Percentiles rank a stretch among this genome's conserved stretches.
Conservation (phyloP, 2,113 vertebrate genomes). For the Corydoras sp. region DNA sequence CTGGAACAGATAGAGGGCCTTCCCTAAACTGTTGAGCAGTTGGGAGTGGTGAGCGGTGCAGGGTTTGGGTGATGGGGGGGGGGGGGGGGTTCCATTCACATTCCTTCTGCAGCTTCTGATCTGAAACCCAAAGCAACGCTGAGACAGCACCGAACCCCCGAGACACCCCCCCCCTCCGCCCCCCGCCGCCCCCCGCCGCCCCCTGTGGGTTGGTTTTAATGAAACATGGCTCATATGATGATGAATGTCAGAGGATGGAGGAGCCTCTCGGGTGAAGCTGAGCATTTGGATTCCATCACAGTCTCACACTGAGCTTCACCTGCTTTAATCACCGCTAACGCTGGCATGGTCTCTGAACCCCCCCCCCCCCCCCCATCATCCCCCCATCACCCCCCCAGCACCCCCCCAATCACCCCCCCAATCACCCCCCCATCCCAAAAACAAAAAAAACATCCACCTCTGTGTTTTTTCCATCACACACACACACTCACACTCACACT, state of each 20-base stretch:
- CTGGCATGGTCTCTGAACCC: not conserved
- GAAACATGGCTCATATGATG: too few relatives aligned
- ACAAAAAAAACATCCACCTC: not conserved
- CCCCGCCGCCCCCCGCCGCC: not conserved
- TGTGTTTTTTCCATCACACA: not conserved
- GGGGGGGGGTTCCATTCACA: conserved; percentile 2
- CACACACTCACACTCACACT: not conserved
- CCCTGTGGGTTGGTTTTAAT: not conserved
- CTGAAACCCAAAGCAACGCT: not conserved
- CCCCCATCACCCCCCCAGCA: not conserved
- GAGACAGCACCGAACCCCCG: not conserved
- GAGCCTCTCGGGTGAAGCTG: not conserved
- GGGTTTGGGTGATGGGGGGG: too few relatives aligned
- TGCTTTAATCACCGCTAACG: not conserved
- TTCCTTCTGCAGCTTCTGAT: not conserved
- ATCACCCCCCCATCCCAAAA: too few relatives aligned
- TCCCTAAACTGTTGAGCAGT: too few relatives aligned
- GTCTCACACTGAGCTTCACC: not conserved
- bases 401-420: too few relatives aligned
- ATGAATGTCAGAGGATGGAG: too few relatives aligned
- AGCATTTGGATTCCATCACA: not conserved
- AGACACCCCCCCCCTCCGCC: not conserved
- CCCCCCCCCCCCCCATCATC: not conserved
- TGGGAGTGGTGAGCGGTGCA: too few relatives aligned
- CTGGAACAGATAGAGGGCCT: too few relatives aligned